phyloP scores from a whole-genome alignment of 2,113 vertebrate genomes.

The Mus spicilegus region DNA sequence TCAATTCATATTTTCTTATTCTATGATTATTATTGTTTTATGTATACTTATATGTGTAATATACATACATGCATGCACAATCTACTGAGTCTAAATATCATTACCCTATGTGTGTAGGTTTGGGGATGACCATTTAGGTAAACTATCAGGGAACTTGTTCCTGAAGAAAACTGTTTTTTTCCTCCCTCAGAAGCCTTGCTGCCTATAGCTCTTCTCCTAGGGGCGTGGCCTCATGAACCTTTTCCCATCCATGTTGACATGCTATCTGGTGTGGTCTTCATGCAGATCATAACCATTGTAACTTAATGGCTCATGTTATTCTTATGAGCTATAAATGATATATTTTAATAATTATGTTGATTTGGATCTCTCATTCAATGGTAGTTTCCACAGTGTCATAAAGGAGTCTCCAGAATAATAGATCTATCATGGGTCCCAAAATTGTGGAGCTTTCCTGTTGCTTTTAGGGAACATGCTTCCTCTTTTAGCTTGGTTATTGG shows the following conservation, averaged over 20 bases:
- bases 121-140: neutral
- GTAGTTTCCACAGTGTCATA: neutral
- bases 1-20: neutral
- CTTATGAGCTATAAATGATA: neutral
- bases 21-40: neutral
- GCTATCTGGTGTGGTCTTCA: too few relatives aligned
- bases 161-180: neutral
- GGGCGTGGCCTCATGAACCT: neutral
- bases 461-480: neutral
- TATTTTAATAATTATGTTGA: slow-evolving; percentile 21
- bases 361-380: neutral
- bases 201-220: neutral
- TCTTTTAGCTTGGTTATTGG: neutral
- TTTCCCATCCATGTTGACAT: neutral
- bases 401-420: neutral
- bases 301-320: neutral
- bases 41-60: neutral
- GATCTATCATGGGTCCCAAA: neutral
- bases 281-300: neutral
- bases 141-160: neutral
- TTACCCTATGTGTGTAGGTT: neutral
- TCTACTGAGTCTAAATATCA: neutral
- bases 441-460: neutral
- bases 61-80: neutral
- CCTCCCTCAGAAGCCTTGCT: neutral